Evolutionary conservation across 2,113 vertebrate species (phyloP).

Genomic region (Megalops atlanticus): DNA sequence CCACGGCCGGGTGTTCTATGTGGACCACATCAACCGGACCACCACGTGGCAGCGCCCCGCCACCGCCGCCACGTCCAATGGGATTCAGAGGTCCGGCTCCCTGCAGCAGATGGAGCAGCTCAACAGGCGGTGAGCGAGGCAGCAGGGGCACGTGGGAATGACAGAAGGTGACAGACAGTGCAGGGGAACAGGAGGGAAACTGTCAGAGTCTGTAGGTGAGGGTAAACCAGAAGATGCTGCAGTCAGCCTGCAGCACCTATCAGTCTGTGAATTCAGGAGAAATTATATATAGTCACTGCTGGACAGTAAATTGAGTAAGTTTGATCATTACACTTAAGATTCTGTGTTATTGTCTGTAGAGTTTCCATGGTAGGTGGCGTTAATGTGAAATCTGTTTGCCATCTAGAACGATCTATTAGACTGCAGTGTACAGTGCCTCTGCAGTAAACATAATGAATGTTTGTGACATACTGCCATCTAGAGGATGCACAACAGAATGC

Average conservation of each 20-base stretch:
- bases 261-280: neutral
- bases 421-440: neutral
- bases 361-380: neutral
- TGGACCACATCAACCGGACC: constrained; percentile 93
- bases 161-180: neutral
- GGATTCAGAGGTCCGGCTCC: constrained; percentile 86
- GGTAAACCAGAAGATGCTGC: neutral
- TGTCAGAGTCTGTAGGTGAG: neutral
- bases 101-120: constrained; percentile 98
- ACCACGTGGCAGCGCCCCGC: constrained; percentile 96
- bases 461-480: constrained; percentile 41
- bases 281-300: neutral
- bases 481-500: constrained; percentile 14
- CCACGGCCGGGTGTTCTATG: constrained; percentile 94
- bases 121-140: constrained; percentile 83
- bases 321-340: neutral
- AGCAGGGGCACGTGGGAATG: neutral
- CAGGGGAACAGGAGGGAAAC: neutral
- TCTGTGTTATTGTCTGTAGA: neutral
- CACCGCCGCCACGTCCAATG: constrained; percentile 75
- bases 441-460: neutral
- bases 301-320: neutral
- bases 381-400: neutral
- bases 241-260: neutral
- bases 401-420: neutral